These are phyloP conservation scores for Athene noctua DNA, from an alignment of 2,113 vertebrate species.

Conservation along the genomic window DNA sequence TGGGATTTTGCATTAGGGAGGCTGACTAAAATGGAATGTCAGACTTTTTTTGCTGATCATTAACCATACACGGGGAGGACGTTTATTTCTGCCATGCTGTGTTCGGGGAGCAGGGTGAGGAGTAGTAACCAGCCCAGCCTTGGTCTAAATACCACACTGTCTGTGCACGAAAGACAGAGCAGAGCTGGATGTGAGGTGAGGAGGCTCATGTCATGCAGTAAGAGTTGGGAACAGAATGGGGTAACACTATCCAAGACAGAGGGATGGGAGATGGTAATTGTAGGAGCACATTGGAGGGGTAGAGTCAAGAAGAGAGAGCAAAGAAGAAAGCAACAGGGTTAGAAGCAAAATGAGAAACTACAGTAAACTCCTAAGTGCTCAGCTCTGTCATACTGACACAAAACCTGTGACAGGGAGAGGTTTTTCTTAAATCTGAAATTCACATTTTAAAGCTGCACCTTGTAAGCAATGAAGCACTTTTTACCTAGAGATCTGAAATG, in stretches of 20 bases:
- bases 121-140: neutral
- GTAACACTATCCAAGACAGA: neutral
- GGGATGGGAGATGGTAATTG: neutral
- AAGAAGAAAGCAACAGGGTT: neutral
- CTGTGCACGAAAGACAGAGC: accelerated
- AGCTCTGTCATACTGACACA: neutral
- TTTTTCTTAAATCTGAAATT: conserved; percentile 26
- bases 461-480: neutral
- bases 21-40: neutral
- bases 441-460: neutral
- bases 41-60: neutral
- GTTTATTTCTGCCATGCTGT: neutral
- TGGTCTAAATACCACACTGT: neutral
- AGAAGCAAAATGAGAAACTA: neutral
- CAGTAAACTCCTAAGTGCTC: neutral
- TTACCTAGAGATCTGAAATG: conserved; percentile 39
- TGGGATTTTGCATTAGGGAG: neutral
- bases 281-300: neutral
- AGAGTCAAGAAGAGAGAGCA: neutral
- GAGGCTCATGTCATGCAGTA: neutral
- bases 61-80: neutral
- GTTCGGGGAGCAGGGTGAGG: neutral
- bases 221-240: neutral
- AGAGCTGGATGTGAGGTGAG: neutral
- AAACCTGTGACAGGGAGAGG: neutral